Conservation (phyloP, 1,140 invertebrate species). For the Meloidogyne chitwoodi region DNA sequence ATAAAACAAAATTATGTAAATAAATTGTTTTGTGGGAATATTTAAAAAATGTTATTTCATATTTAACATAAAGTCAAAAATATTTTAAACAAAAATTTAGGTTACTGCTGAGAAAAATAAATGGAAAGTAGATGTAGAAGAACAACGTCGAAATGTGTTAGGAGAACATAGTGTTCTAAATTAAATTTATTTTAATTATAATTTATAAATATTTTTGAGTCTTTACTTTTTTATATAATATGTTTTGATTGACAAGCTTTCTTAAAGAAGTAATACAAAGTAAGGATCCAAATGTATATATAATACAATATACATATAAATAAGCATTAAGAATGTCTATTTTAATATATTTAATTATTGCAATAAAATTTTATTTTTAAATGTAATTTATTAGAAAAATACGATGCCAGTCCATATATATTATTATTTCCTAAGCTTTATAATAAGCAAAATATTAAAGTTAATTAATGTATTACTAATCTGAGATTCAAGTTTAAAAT, state of each 20-base stretch:
- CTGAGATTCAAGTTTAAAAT: no score
- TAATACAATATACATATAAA: neutral
- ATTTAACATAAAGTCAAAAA: no score
- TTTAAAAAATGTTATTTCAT: no score
- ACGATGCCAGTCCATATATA: no score
- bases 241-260: neutral
- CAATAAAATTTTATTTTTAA: neutral
- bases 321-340: no score
- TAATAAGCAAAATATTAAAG: no score
- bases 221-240: conserved; percentile 74
- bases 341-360: neutral
- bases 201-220: neutral
- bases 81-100: neutral
- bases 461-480: no score
- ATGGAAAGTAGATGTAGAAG: conserved; percentile 64
- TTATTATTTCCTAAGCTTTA: no score
- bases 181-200: conserved; percentile 72
- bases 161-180: conserved; percentile 95
- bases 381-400: neutral
- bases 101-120: conserved; percentile 22
- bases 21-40: no score
- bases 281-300: no score
- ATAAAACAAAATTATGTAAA: no score
- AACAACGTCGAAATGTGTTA: conserved; percentile 92
- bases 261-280: no score